Conservation (phyloP, 2,113 vertebrate species). For the Chaetura pelagica region DNA sequence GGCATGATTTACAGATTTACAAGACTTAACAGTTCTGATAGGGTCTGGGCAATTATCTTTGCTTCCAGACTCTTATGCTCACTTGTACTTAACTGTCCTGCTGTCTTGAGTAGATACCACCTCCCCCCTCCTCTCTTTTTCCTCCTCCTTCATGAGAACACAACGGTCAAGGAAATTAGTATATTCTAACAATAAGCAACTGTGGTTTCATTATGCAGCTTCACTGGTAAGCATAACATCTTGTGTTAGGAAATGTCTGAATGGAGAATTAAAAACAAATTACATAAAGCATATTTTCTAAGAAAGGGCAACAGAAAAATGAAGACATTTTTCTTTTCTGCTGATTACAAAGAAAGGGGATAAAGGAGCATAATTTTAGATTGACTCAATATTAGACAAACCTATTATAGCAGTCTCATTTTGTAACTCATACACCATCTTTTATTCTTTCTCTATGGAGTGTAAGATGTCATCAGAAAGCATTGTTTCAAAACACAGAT, state of each 20-base stretch:
- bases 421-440: not conserved
- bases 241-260: not conserved
- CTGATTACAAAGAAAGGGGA: not conserved
- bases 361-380: not conserved
- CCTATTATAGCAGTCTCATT: not conserved
- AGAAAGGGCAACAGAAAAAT: not conserved
- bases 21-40: not conserved
- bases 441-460: not conserved
- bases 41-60: not conserved
- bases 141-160: not conserved
- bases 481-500: not conserved
- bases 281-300: not conserved
- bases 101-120: not conserved
- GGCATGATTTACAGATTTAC: not conserved
- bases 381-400: not conserved
- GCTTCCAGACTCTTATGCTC: not conserved
- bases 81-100: not conserved
- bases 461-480: not conserved
- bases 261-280: not conserved
- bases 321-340: not conserved
- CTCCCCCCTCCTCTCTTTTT: rapidly evolving
- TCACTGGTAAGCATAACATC: not conserved
- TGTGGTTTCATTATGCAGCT: not conserved
- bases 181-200: no score
- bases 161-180: not conserved